phyloP scores from a whole-genome alignment of 2,797 vertebrate species.

The Sparidentex hasta region DNA sequence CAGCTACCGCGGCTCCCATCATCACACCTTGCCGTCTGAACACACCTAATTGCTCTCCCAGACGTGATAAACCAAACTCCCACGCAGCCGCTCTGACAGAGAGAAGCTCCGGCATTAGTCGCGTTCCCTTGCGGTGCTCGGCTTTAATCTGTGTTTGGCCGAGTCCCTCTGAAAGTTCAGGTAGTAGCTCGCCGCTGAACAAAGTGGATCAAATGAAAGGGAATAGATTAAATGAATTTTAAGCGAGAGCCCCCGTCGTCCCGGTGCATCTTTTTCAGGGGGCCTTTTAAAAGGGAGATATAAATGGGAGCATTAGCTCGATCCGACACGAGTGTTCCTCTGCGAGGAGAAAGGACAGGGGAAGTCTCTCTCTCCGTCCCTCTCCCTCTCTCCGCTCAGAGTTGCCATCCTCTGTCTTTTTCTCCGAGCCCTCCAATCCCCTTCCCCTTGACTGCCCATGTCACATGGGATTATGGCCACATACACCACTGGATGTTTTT shows the following conservation, averaged over 20 bases:
- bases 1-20: constrained; percentile 22
- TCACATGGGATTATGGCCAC: constrained; percentile 81
- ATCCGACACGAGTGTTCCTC: constrained; percentile 37
- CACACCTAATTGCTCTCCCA: constrained; percentile 60
- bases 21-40: constrained; percentile 47
- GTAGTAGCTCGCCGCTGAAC: constrained; percentile 21
- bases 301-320: constrained; percentile 53
- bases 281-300: constrained; percentile 44
- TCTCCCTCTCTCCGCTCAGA: constrained; percentile 43
- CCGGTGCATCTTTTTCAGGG: constrained; percentile 32
- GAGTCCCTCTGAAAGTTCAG: constrained; percentile 54
- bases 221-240: constrained; percentile 42
- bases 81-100: constrained; percentile 59
- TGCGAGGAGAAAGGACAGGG: constrained; percentile 18
- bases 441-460: constrained; percentile 78
- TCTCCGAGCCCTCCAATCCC: constrained; percentile 74
- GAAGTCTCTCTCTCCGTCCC: constrained; percentile 50
- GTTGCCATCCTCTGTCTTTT: constrained; percentile 67
- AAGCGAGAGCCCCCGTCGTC: neutral
- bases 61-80: constrained; percentile 66
- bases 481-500: constrained; percentile 73
- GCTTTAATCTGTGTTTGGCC: constrained; percentile 63
- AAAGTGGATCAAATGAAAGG: constrained; percentile 47
- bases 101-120: constrained; percentile 50
- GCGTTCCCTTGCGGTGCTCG: constrained; percentile 40